Conservation (phyloP, 2,113 vertebrate species). For the Lampris megalopsis region DNA sequence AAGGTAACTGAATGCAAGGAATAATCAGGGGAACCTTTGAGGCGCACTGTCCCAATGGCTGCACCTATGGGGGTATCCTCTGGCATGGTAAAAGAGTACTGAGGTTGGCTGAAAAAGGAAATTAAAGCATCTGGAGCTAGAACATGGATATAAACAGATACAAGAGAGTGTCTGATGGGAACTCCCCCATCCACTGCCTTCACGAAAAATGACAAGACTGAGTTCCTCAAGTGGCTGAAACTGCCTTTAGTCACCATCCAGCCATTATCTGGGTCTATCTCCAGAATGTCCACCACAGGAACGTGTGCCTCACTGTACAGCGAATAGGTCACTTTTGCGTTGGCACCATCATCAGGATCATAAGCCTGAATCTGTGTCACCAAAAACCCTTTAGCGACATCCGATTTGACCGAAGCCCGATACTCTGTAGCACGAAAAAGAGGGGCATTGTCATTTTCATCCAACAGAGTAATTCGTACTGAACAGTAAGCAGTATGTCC, state of each 20-base stretch:
- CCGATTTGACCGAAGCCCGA: slow-evolving; percentile 91
- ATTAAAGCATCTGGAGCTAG: slow-evolving; percentile 88
- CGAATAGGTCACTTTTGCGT: slow-evolving; percentile 93
- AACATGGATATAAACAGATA: slow-evolving; percentile 95
- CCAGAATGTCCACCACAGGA: slow-evolving; percentile 91
- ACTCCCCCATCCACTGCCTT: slow-evolving; percentile 95
- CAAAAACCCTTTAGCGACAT: slow-evolving; percentile 89
- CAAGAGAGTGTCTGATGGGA: slow-evolving; percentile 90
- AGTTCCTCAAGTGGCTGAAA: slow-evolving; percentile 90
- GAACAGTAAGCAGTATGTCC: slow-evolving; percentile 90
- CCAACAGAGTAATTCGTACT: slow-evolving; percentile 89
- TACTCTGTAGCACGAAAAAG: slow-evolving; percentile 89
- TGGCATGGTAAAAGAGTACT: slow-evolving; percentile 89
- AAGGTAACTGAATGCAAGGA: slow-evolving; percentile 76
- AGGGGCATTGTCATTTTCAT: slow-evolving; percentile 95
- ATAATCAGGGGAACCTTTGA: slow-evolving; percentile 79
- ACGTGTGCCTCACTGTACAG: slow-evolving; percentile 93
- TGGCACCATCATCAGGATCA: slow-evolving; percentile 91
- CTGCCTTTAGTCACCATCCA: slow-evolving; percentile 97
- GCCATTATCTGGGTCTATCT: slow-evolving; percentile 96
- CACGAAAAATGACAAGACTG: slow-evolving; percentile 95
- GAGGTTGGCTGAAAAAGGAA: slow-evolving; percentile 90
- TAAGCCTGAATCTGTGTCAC: slow-evolving; percentile 93
- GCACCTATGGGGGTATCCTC: slow-evolving; percentile 92
- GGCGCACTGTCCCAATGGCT: slow-evolving; percentile 86